Conservation (phyloP, 2,113 vertebrate species). For the Peromyscus leucopus region DNA sequence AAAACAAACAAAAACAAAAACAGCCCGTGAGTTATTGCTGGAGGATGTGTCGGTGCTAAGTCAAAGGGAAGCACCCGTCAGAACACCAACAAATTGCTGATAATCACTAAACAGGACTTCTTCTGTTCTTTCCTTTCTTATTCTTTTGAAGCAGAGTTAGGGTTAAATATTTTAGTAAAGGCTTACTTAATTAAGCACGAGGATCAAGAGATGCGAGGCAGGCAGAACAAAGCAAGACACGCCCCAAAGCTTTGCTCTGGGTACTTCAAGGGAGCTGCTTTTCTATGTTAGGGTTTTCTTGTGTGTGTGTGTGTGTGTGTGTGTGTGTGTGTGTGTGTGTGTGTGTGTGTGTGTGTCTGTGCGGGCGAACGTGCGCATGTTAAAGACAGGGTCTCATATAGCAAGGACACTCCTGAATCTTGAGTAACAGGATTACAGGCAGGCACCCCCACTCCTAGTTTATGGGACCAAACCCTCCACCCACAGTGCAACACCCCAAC, state of each 20-base stretch:
- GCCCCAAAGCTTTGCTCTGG: neutral
- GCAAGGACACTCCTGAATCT: neutral
- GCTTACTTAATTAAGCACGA: neutral
- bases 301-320: no score
- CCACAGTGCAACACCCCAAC: no score
- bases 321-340: no score
- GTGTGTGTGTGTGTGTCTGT: no score
- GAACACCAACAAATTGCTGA: neutral
- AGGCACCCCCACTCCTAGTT: no score
- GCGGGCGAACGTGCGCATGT: no score
- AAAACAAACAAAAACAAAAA: conserved; percentile 42
- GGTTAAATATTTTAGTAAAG: neutral
- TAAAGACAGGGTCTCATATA: neutral
- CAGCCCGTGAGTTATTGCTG: neutral
- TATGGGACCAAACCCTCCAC: neutral
- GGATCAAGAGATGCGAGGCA: neutral
- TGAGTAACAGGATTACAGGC: neutral
- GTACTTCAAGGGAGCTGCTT: neutral
- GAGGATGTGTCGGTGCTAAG: neutral
- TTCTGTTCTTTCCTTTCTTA: neutral
- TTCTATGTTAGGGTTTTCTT: neutral
- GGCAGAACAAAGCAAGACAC: neutral
- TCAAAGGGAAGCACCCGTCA: neutral
- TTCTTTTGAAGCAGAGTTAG: neutral
- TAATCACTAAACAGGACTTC: neutral